Percentiles rank a stretch among this genome's conserved stretches.
Evolutionary conservation across 2,797 vertebrate genomes (phyloP).

Genomic region (Falco novaeseelandiae): DNA sequence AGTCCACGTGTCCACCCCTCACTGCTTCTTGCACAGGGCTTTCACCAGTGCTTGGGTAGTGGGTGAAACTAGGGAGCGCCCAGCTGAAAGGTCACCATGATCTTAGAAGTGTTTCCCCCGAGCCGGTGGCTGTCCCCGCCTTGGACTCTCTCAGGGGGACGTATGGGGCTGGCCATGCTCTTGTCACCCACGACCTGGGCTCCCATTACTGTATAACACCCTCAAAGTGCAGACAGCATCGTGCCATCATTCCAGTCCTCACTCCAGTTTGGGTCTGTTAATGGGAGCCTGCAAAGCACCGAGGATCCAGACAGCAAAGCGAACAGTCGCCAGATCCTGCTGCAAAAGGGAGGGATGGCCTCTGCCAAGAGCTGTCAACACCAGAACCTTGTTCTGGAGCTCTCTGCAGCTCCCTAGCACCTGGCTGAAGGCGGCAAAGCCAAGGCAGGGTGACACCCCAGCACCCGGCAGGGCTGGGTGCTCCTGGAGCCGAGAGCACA

Average conservation of each 20-base stretch:
- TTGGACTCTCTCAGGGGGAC: rapidly evolving
- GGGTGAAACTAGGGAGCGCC: neutral
- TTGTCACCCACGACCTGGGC: neutral
- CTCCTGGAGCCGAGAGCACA: rapidly evolving
- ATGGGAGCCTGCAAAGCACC: rapidly evolving
- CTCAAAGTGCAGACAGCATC: neutral
- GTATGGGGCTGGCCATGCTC: rapidly evolving
- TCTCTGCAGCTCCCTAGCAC: neutral
- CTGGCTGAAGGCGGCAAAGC: neutral
- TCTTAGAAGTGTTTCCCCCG: neutral
- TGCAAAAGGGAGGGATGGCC: rapidly evolving
- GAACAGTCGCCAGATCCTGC: rapidly evolving
- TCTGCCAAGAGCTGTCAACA: rapidly evolving
- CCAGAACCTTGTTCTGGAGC: neutral
- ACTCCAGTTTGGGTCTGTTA: neutral
- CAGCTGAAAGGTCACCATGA: neutral
- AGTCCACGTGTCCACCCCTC: rapidly evolving
- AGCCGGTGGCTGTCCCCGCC: rapidly evolving
- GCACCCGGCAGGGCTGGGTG: neutral
- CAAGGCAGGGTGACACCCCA: neutral
- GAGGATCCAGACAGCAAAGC: neutral
- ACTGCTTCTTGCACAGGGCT: rapidly evolving
- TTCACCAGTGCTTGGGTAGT: neutral
- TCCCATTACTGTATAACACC: neutral
- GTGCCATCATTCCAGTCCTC: rapidly evolving